Conservation (phyloP, 2,797 vertebrate genomes). For the Hemibagrus guttatus region DNA sequence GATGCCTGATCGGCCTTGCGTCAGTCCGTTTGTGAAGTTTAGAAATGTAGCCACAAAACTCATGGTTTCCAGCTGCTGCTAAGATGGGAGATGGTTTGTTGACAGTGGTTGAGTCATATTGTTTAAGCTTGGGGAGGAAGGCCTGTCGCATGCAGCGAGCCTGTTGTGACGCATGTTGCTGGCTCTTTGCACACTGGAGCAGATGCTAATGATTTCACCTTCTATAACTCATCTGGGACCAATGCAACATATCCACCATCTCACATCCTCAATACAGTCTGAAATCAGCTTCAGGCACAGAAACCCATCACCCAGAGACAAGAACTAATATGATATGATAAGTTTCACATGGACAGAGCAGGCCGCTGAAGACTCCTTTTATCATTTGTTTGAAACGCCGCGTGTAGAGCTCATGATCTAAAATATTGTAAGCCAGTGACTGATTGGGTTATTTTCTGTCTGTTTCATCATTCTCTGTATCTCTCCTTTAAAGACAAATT, state of each 20-base stretch:
- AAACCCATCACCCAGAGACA: conserved; percentile 51
- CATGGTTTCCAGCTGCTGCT: conserved; percentile 74
- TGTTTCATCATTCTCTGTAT: not conserved
- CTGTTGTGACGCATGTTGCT: conserved; percentile 69
- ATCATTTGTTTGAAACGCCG: conserved; percentile 55
- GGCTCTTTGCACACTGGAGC: conserved; percentile 67
- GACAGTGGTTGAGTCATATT: conserved; percentile 75
- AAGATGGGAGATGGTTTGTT: conserved; percentile 66
- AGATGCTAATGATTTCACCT: conserved; percentile 77
- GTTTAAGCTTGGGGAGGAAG: conserved; percentile 61
- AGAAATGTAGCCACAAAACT: conserved; percentile 57
- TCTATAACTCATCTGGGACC: conserved; percentile 64
- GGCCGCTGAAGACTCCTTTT: conserved; percentile 35
- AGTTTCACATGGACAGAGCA: conserved; percentile 57
- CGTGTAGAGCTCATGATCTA: conserved; percentile 6
- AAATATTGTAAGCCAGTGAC: conserved; percentile 10
- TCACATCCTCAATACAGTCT: conserved; percentile 36
- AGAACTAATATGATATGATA: conserved; percentile 53
- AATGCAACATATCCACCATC: conserved; percentile 35
- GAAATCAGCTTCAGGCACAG: conserved; percentile 41
- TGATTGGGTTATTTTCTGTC: conserved; percentile 23
- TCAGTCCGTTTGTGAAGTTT: conserved; percentile 53
- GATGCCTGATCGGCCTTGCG: conserved; percentile 29
- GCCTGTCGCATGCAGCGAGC: conserved; percentile 63
- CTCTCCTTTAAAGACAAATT: conserved; percentile 33